Base-by-base conservation (phyloP, 2,113 vertebrate genomes). In the Lipophrys pholis region DNA sequence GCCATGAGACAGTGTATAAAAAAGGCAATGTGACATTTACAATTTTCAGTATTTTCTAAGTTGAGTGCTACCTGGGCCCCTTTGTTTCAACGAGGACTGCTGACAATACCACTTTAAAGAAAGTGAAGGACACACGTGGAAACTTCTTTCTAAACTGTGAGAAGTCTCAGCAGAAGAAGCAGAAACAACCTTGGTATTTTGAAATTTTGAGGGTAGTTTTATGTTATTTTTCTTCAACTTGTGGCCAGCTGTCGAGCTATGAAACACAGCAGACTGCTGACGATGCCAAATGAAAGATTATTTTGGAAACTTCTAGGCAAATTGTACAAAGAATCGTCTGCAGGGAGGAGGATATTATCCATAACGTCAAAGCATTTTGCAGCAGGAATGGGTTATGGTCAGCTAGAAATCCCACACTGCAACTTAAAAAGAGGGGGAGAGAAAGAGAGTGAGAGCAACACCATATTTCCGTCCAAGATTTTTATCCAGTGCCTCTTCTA, bases 131-230 rank as follows among this genome's bases (percentile, higher is more conserved):
- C 40, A 52, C 11, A 51, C 5, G 51, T 46, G 14, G 35, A 45
- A 66, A 39, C 40, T 49, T 50, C 15, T 66, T 35, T 62, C 8
- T 14, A 69, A 50, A 71, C 59, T 66, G 14, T 17, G 43, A 59
- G 54, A 73, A 62, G 38, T 30, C 51, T 48, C 2, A 57, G 43
- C 39, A 14, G 30, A 72, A 65, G 51, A 73, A 43, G 56, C 56
- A 49, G 63, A 53, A 73, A 64, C 60, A 83, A 76, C 76, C 52
- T 76, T 63, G 54, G 38, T 69, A 69, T 82, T 80, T 86, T 17
- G 64, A 57, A 77, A 64, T 74, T 11, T 68, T 43, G 45, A 8
- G 38, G 48, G 17, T 52, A 41, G 8, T 54, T 68, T 36, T 48
- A 8, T 59, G 59, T 30, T 17, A 14, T 36, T 50, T 64, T 36